A percentile compares a stretch with the other conserved stretches of the same genome.
Conservation (phyloP, 35 echinoderm and acorn worm genomes). For the Patiria miniata region DNA sequence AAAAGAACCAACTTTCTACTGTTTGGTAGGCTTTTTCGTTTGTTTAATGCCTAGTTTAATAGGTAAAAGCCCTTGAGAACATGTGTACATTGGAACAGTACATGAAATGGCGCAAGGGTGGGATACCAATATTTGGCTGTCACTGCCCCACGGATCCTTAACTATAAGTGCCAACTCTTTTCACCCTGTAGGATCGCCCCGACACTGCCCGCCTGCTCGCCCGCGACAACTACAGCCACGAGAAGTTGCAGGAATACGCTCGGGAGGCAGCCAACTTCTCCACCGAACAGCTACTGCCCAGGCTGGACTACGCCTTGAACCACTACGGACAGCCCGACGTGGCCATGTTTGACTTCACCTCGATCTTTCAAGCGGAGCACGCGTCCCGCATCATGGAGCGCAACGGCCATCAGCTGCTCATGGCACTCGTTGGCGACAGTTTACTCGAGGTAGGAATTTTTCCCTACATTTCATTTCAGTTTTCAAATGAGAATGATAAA, state of each 20-base stretch:
- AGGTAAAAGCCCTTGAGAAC: too few species aligned
- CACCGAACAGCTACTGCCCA: conserved; percentile 81
- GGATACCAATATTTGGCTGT: too few species aligned
- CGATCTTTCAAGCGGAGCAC: conserved; percentile 83
- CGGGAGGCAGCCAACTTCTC: conserved; percentile 95
- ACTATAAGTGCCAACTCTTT: too few species aligned
- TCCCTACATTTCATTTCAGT: too few species aligned
- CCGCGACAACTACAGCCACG: conserved; percentile 75
- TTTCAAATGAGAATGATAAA: neutral
- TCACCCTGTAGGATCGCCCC: conserved; percentile 57
- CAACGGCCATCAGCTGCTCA: conserved; percentile 75
- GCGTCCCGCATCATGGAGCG: conserved; percentile 76
- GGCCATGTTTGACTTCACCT: conserved; percentile 99
- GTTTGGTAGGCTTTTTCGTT: too few species aligned
- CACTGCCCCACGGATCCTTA: too few species aligned
- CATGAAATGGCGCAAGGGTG: too few species aligned
- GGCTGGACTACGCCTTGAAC: conserved; percentile 92
- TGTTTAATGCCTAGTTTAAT: too few species aligned
- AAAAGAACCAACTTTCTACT: too few species aligned
- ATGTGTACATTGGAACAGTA: too few species aligned
- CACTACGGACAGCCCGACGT: conserved; percentile 94
- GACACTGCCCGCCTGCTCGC: conserved; percentile 74
- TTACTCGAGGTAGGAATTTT: conserved; percentile 71
- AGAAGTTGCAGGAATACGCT: conserved; percentile 80
- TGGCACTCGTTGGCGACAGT: conserved; percentile 89